Conservation (phyloP, 1,140 invertebrate species). For the Drosophila aff. region DNA sequence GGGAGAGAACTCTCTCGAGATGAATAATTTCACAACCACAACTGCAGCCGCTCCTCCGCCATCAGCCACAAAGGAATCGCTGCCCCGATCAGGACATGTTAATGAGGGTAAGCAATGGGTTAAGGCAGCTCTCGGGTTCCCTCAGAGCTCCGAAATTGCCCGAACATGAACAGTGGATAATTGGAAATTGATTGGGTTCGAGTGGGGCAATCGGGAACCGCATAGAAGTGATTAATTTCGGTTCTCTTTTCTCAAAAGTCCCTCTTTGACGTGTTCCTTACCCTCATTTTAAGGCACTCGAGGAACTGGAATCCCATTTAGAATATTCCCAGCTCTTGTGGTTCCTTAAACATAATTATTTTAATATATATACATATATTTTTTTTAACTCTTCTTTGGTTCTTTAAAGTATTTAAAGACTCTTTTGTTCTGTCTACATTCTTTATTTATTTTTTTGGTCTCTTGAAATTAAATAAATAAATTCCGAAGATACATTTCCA, state of each 20-base stretch:
- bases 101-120: slow-evolving; percentile 74
- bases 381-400: background rate
- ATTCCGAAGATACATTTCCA: background rate
- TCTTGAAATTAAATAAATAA: background rate
- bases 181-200: slow-evolving; percentile 57
- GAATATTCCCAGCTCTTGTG: background rate
- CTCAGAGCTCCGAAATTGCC: slow-evolving; percentile 24
- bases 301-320: background rate
- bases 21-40: slow-evolving; percentile 84
- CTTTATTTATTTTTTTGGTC: background rate
- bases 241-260: slow-evolving; percentile 11
- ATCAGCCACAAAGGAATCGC: slow-evolving; percentile 69
- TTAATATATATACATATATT: background rate
- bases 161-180: slow-evolving; percentile 53
- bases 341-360: background rate
- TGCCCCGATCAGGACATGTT: slow-evolving; percentile 82
- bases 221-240: slow-evolving; percentile 36
- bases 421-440: background rate
- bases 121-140: background rate
- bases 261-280: background rate
- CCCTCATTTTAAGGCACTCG: background rate
- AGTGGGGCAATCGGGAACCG: slow-evolving; percentile 18
- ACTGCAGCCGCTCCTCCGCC: slow-evolving; percentile 63
- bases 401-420: too few species aligned
- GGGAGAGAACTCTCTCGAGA: slow-evolving; percentile 35